Conservation (phyloP, 2,797 vertebrate genomes). For the Pyrocephalus nanus region DNA sequence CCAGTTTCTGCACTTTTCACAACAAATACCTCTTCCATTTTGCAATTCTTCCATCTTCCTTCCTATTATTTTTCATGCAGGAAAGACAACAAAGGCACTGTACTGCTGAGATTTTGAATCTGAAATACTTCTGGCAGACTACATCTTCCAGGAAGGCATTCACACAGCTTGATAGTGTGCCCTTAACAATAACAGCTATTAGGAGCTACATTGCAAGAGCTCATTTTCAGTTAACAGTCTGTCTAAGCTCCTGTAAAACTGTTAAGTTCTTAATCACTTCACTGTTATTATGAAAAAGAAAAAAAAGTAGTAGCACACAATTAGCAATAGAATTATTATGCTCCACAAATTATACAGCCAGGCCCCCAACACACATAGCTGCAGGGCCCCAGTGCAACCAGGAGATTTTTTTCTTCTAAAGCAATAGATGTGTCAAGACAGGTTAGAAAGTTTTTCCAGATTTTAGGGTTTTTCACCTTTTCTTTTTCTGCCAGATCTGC, state of each 20-base stretch:
- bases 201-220: not conserved
- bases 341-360: conserved; percentile 29
- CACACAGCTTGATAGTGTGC: not conserved
- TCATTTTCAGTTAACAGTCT: conserved; percentile 34
- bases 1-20: not conserved
- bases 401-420: not conserved
- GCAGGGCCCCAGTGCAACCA: not conserved
- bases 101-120: not conserved
- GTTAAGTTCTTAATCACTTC: conserved; percentile 44
- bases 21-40: not conserved
- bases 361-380: conserved; percentile 11
- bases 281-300: conserved; percentile 6
- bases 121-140: not conserved
- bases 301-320: conserved; percentile 36
- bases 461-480: not conserved
- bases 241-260: conserved; percentile 39
- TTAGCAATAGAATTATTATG: conserved; percentile 37
- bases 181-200: not conserved
- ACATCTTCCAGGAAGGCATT: not conserved
- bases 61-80: not conserved
- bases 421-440: conserved; percentile 27
- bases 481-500: not conserved
- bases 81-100: not conserved
- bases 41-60: not conserved
- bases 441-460: conserved; percentile 11